Percentiles rank a stretch among this genome's conserved stretches.
Conservation (phyloP, 2,888 invertebrate species). For the Athalia cordata region DNA sequence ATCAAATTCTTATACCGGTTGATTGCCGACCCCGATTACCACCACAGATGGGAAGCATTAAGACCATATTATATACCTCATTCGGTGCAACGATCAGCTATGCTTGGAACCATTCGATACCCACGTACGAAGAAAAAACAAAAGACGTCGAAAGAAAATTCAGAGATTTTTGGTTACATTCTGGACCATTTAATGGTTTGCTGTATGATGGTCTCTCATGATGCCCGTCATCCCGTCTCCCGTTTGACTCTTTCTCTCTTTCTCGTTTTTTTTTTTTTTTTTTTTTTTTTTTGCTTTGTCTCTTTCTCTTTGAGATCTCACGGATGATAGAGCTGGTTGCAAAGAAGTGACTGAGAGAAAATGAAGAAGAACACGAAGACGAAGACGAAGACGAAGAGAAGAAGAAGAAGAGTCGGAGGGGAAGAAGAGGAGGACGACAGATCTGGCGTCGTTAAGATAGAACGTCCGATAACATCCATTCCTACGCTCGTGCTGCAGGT, state of each 20-base stretch:
- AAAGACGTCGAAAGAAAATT: too few relatives aligned
- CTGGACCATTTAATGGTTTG: too few relatives aligned
- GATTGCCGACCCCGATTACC: conserved; percentile 37
- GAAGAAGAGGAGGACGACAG: conserved; percentile 44
- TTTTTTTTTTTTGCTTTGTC: too few relatives aligned
- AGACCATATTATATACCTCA: background rate
- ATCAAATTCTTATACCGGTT: conserved; percentile 29
- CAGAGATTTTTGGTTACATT: too few relatives aligned
- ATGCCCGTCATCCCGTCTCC: too few relatives aligned
- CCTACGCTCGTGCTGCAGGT: conserved; percentile 33
- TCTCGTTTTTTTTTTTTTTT: too few relatives aligned
- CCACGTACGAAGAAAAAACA: too few relatives aligned
- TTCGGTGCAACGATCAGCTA: too few relatives aligned
- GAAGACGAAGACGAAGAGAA: background rate
- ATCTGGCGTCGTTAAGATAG: conserved; percentile 49
- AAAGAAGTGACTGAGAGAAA: conserved; percentile 7
- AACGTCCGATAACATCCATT: conserved; percentile 46
- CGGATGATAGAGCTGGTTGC: conserved; percentile 26
- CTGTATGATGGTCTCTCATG: too few relatives aligned
- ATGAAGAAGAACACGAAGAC: background rate
- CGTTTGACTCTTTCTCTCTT: too few relatives aligned
- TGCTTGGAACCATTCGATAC: too few relatives aligned
- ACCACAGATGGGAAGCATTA: conserved; percentile 14
- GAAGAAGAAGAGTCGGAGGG: conserved; percentile 17
- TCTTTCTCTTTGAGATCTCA: conserved; percentile 9